A percentile compares a stretch with the other conserved stretches of the same genome.
These are phyloP conservation scores for Pimpla rufipes DNA, from an alignment of 2,888 invertebrate genomes.

Conservation along the genomic window DNA sequence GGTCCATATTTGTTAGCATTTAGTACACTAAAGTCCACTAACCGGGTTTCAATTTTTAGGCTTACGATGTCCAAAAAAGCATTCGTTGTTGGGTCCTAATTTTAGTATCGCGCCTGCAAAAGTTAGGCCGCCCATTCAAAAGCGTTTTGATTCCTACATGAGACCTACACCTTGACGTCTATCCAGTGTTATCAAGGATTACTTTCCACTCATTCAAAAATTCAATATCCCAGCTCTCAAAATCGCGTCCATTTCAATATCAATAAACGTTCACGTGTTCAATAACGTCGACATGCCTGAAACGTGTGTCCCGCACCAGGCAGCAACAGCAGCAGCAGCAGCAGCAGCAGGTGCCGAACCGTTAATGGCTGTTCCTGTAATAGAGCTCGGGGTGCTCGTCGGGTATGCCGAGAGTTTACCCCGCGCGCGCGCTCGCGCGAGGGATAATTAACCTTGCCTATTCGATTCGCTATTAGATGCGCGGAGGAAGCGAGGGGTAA, in stretches of 20 bases:
- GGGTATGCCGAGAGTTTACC: conserved; percentile 19
- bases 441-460: conserved; percentile 56
- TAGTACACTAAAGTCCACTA: too few species aligned
- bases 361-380: conserved; percentile 13
- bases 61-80: too few species aligned
- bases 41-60: too few species aligned
- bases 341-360: conserved; percentile 2
- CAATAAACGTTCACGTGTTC: not conserved
- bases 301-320: not conserved
- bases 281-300: not conserved
- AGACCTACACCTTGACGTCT: too few species aligned
- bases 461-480: conserved; percentile 52
- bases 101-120: too few species aligned
- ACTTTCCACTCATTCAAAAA: not conserved
- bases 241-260: not conserved
- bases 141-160: too few species aligned
- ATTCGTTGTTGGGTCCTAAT: too few species aligned
- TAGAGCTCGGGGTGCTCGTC: not conserved
- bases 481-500: conserved; percentile 51
- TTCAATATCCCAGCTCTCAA: not conserved
- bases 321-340: too few species aligned
- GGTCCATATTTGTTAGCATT: too few species aligned
- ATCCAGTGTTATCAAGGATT: too few species aligned
- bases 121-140: too few species aligned
- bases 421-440: conserved; percentile 7